Conservation (phyloP, 1,140 invertebrate genomes). For the Scaptomyza hsui region DNA sequence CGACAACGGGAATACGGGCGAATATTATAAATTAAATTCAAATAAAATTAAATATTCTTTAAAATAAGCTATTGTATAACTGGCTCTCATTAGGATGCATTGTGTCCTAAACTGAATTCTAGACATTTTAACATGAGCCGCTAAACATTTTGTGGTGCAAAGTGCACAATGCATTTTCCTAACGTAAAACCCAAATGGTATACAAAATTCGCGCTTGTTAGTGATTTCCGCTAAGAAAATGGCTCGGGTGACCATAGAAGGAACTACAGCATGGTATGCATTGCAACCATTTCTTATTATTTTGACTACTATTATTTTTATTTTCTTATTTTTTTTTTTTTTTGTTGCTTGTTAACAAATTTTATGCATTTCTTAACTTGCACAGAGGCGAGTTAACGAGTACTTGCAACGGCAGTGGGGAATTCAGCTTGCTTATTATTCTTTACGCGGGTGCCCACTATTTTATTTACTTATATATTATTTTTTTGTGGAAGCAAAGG, state of each 20-base stretch:
- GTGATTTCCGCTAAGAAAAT: conserved; percentile 76
- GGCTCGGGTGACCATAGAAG: conserved; percentile 33
- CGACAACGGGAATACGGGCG: too few species aligned
- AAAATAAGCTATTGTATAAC: conserved; percentile 1
- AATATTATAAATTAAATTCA: too few species aligned
- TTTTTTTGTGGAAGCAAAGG: conserved; percentile 4
- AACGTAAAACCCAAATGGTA: conserved; percentile 1
- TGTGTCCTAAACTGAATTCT: conserved; percentile 6
- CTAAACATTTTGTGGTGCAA: conserved; percentile 8
- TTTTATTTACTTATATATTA: not conserved
- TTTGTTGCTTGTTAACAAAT: conserved; percentile 73
- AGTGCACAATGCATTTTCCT: not conserved
- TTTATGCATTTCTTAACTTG: conserved; percentile 81
- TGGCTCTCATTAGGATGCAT: conserved; percentile 28
- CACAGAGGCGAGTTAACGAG: conserved; percentile 71
- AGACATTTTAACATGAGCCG: not conserved
- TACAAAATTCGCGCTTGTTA: conserved; percentile 67
- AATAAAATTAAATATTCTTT: not conserved
- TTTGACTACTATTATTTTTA: conserved; percentile 30
- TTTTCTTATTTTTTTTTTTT: conserved; percentile 22
- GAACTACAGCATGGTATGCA: conserved; percentile 21
- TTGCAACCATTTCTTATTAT: conserved; percentile 35
- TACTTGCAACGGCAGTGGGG: conserved; percentile 32
- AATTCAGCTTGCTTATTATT: conserved; percentile 80
- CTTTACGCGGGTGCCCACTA: conserved; percentile 52